phyloP scores from a whole-genome alignment of 2,797 vertebrate species.

The Mormyrus hasselquistii region DNA sequence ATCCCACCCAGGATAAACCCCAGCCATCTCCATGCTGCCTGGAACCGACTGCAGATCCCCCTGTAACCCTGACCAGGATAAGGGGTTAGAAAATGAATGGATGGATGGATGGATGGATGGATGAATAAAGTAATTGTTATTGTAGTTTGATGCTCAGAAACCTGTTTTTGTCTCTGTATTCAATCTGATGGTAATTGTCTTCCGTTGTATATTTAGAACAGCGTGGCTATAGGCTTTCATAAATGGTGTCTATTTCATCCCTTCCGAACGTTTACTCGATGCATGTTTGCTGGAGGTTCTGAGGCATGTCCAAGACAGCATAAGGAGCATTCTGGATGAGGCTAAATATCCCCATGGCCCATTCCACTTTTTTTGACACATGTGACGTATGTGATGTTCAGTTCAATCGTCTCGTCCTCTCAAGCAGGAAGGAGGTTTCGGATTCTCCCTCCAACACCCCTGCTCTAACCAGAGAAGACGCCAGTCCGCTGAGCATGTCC shows the following conservation, averaged over 20 bases:
- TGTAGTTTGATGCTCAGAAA: not conserved
- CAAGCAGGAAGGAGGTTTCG: constrained; percentile 63
- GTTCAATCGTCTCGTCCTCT: constrained; percentile 22
- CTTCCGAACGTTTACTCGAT: not conserved
- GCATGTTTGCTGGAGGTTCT: not conserved
- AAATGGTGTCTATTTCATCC: not conserved
- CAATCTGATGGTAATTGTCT: not conserved
- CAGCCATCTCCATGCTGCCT: not conserved
- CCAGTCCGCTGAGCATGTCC: constrained; percentile 41
- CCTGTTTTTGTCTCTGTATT: not conserved
- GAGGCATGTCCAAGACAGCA: constrained; percentile 8
- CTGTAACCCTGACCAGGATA: not conserved
- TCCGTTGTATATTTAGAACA: not conserved
- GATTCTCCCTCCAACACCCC: constrained; percentile 34
- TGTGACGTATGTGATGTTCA: not conserved
- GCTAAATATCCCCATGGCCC: not conserved
- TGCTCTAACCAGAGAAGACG: constrained; percentile 49
- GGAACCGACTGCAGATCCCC: not conserved
- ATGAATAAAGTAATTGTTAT: not conserved
- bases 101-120: not conserved
- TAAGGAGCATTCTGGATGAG: not conserved
- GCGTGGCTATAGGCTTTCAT: not conserved
- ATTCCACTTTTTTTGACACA: not conserved
- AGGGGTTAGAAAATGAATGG: not conserved
- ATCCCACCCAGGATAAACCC: not conserved